Conservation (phyloP, 2,888 invertebrate genomes). For the Isotomurus palustris region DNA sequence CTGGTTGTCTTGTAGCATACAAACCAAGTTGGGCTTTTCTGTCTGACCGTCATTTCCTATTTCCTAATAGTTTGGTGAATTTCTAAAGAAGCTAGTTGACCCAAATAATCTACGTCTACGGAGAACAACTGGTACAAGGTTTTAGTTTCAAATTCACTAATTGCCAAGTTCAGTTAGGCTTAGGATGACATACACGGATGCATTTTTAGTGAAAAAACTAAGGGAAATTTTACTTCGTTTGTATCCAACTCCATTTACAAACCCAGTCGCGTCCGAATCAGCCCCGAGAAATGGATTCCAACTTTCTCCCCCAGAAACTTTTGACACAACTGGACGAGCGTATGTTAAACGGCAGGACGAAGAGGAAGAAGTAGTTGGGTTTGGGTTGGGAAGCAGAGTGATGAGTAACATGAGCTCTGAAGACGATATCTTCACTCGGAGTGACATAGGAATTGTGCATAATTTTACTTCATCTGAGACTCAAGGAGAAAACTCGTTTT, state of each 20-base stretch:
- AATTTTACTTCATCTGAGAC: not conserved
- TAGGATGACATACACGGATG: constrained; percentile 19
- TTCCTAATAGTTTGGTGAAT: too few species aligned
- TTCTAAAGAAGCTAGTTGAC: not conserved
- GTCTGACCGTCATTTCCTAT: too few species aligned
- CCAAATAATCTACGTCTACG: not conserved
- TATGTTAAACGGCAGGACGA: too few species aligned
- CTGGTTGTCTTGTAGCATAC: too few species aligned
- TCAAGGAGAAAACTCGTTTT: not conserved
- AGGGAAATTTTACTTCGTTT: constrained; percentile 38
- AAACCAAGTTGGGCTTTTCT: too few species aligned
- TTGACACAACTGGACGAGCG: too few species aligned
- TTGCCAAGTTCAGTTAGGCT: too few species aligned
- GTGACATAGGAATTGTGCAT: not conserved
- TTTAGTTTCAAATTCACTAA: too few species aligned
- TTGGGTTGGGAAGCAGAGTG: not conserved
- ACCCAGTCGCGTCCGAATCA: constrained; percentile 5
- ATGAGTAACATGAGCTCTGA: too few species aligned
- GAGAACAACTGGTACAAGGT: too few species aligned
- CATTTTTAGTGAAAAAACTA: constrained; percentile 39
- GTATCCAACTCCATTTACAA: constrained; percentile 20
- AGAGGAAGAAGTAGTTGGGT: not conserved
- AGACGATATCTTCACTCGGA: not conserved
- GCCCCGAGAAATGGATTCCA: not conserved
- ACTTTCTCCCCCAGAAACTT: not conserved